Evolutionary conservation across 2,113 vertebrate species (phyloP), one percentile per base, ranked within the genome.

Genomic region (Hippoglossus stenolepis): DNA sequence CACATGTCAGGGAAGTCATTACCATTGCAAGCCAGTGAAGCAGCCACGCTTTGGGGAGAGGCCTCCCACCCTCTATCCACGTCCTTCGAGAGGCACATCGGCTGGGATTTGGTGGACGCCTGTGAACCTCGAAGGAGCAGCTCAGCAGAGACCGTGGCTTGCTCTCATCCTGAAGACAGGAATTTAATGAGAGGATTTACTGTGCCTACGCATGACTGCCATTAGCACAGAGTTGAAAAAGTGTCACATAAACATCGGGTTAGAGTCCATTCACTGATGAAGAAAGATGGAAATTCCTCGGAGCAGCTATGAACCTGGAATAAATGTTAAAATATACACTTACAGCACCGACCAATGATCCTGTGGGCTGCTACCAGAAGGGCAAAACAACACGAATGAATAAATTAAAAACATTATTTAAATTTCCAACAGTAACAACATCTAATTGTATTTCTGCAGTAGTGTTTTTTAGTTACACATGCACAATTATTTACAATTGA

Each of bases 101-200:
- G 13, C 18, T 65, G 80, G 62, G 79, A 84, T 79, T 51, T 70
- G 40, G 40, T 21, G 9, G 21, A 70, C 31, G 61, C n/a, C 57
- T 79, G 70, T 72, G 65, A 77, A 84, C 77, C 70, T 5, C 47
- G 3, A 47, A 84, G 63, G 80, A 79, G 2, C 65, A 31, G 49
- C 68, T 59, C 83, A 75, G 65, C 69, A 64, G 66, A 80, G 78
- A 60, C 53, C 35, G 10, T 6, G 38, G 69, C 24, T 72, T 65
- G 73, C 85, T 82, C 64, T 71, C 49, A 66, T 65, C 66, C 53
- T 73, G 49, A 70, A 62, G 73, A 80, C 12, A 71, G 43, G 62
- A 38, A 75, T 79, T 76, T 87, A 85, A 91, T 87, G 72, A 85
- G 70, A 77, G 74, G 56, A 74, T 83, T 83, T 73, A 23, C 54